These are phyloP conservation scores for Eilema caniola DNA, from an alignment of 2,888 invertebrate genomes.

Conservation along the genomic window DNA sequence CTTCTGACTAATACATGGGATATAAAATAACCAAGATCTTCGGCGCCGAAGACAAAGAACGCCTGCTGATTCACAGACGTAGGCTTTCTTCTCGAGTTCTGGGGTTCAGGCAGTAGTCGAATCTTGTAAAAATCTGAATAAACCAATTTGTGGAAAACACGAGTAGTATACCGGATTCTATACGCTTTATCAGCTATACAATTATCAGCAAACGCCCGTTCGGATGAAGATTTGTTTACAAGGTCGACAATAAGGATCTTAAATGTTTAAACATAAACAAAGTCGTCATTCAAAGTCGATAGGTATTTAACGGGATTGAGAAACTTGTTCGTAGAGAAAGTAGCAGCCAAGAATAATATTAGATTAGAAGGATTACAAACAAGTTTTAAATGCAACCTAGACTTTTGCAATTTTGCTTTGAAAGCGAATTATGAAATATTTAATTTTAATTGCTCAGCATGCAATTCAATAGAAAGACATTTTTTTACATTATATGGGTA, in stretches of 20 bases:
- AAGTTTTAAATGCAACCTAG: slow-evolving; percentile 20
- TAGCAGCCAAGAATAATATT: slow-evolving; percentile 32
- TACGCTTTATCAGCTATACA: too few species aligned
- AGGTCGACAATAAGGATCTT: neutral
- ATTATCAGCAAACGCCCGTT: too few species aligned
- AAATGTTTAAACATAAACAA: neutral
- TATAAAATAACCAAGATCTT: neutral
- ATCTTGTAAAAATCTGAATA: too few species aligned
- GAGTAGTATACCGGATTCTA: too few species aligned
- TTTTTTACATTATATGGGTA: too few species aligned
- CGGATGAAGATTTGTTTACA: too few species aligned
- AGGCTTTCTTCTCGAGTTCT: too few species aligned
- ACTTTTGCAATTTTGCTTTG: slow-evolving; percentile 13
- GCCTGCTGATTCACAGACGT: too few species aligned
- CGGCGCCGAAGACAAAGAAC: too few species aligned
- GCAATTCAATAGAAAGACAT: neutral
- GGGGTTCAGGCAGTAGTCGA: too few species aligned
- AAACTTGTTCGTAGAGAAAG: slow-evolving; percentile 43
- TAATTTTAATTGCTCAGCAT: neutral
- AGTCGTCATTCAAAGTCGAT: neutral
- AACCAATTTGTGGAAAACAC: too few species aligned
- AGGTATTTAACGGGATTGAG: slow-evolving; percentile 34
- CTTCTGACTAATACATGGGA: neutral
- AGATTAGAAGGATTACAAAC: slow-evolving; percentile 41
- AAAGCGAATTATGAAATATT: slow-evolving; percentile 1